Evolutionary conservation across 2,797 vertebrate species (phyloP).

Genomic region (Liparis tanakae): DNA sequence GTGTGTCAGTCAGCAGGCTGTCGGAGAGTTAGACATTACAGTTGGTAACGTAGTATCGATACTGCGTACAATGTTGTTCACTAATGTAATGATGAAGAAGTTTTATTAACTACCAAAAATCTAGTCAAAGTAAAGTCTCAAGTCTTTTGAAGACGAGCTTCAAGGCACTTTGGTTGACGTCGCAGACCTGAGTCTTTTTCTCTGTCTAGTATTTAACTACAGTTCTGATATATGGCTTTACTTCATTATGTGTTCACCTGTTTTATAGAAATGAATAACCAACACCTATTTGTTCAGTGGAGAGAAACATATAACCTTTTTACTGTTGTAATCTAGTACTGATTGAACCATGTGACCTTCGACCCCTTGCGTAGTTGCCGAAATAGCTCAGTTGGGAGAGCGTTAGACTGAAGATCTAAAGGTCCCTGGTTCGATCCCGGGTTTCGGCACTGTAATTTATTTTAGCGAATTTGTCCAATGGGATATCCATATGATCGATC

Average conservation of each 20-base stretch:
- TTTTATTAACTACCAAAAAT: background rate
- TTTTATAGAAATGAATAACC: background rate
- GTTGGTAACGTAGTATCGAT: background rate
- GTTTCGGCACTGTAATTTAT: slow-evolving; percentile 58
- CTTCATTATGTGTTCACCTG: background rate
- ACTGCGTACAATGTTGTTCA: background rate
- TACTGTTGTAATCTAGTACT: background rate
- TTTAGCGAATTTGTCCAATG: too few species aligned
- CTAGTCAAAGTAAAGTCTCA: background rate
- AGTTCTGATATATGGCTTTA: background rate
- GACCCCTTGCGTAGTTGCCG: accelerated
- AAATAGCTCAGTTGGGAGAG: background rate
- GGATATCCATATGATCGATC: too few species aligned
- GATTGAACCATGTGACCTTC: too few species aligned
- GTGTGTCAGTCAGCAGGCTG: too few species aligned
- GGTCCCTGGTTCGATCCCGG: slow-evolving; percentile 74
- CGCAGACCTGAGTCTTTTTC: too few species aligned
- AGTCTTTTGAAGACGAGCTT: too few species aligned
- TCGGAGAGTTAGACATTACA: background rate
- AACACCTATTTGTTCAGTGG: background rate
- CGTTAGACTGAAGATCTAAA: slow-evolving; percentile 80
- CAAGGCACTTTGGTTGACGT: background rate
- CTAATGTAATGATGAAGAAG: background rate
- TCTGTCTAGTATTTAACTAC: too few species aligned
- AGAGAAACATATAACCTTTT: background rate